phyloP scores from a whole-genome alignment of 2,797 vertebrate species.

The Protonibea diacanthus region DNA sequence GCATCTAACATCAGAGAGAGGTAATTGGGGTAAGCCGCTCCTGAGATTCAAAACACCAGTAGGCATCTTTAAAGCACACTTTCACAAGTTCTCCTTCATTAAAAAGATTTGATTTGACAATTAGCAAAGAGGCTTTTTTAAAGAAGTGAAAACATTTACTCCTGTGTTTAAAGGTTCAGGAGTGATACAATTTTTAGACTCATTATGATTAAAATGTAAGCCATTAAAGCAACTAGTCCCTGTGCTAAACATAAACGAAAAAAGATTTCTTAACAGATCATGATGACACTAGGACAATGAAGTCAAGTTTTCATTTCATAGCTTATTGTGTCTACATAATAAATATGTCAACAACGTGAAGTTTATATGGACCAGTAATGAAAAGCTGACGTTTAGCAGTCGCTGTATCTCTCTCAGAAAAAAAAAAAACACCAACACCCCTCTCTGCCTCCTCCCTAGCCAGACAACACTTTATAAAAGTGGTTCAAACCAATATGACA shows the following conservation, averaged over 20 bases:
- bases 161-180: background rate
- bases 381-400: slow-evolving; percentile 20
- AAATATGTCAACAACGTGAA: background rate
- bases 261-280: slow-evolving; percentile 2
- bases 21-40: background rate
- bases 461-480: slow-evolving; percentile 28
- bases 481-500: slow-evolving; percentile 53
- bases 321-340: background rate
- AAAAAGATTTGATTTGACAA: slow-evolving; percentile 15
- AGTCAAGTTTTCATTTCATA: background rate
- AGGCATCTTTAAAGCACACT: slow-evolving; percentile 5
- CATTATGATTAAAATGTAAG: slow-evolving; percentile 1
- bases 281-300: background rate
- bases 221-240: slow-evolving; percentile 6
- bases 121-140: background rate
- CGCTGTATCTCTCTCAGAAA: background rate
- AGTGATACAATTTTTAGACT: slow-evolving; percentile 1
- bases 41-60: slow-evolving; percentile 6
- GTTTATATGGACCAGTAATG: slow-evolving; percentile 2
- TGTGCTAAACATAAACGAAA: background rate
- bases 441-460: background rate
- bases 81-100: slow-evolving; percentile 20
- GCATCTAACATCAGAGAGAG: background rate
- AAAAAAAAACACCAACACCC: slow-evolving; percentile 8
- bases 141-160: slow-evolving; percentile 15